phyloP scores from a whole-genome alignment of 2,888 invertebrate species.

The Heteropelma amictum region DNA sequence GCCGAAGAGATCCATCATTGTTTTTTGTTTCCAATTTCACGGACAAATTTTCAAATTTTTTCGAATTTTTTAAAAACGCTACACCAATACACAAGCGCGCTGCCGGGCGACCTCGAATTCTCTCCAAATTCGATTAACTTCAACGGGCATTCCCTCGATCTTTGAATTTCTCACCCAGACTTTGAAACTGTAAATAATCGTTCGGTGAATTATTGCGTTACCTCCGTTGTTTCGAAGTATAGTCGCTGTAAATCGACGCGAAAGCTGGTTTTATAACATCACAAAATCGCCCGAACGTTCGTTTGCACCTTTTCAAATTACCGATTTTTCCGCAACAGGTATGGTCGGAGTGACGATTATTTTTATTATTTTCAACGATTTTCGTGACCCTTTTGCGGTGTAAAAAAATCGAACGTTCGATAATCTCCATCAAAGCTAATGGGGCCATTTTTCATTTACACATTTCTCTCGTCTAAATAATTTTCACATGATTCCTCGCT shows the following conservation, averaged over 20 bases:
- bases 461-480: no score
- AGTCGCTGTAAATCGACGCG: background rate
- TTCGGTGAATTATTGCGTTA: slow-evolving; percentile 41
- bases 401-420: background rate
- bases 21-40: slow-evolving; percentile 24
- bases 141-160: slow-evolving; percentile 17
- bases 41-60: background rate
- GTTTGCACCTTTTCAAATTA: slow-evolving; percentile 28
- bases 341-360: no score
- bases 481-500: background rate
- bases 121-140: slow-evolving; percentile 48
- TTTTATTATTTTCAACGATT: slow-evolving; percentile 1
- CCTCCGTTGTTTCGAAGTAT: background rate
- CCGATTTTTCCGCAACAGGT: background rate
- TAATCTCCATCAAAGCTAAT: no score
- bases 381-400: no score
- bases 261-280: background rate
- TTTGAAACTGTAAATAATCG: background rate
- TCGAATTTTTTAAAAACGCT: background rate
- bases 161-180: slow-evolving; percentile 5
- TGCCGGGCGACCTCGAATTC: slow-evolving; percentile 14
- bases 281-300: slow-evolving; percentile 24
- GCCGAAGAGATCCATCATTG: background rate
- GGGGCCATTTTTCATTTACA: no score
- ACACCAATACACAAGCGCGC: background rate